These are phyloP conservation scores for Cercopithecus petaurista DNA, from an alignment of 2,797 vertebrate species.

Conservation along the genomic window DNA sequence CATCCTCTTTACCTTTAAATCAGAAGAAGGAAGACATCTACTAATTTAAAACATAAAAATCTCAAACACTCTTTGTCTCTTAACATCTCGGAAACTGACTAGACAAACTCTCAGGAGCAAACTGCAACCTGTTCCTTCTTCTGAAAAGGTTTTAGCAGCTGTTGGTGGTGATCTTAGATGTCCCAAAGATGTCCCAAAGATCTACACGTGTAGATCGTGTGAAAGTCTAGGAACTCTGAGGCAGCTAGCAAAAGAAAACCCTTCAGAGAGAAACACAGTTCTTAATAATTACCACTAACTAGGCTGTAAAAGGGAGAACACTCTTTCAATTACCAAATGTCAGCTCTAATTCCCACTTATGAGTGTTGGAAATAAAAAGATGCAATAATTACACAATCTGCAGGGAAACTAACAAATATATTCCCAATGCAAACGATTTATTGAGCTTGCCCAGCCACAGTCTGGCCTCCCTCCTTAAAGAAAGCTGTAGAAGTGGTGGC, in stretches of 20 bases:
- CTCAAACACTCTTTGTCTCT: not conserved
- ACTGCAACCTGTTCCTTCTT: not conserved
- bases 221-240: not conserved
- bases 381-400: slow-evolving; percentile 83
- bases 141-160: not conserved
- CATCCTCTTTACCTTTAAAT: not conserved
- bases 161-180: not conserved
- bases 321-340: slow-evolving; percentile 82
- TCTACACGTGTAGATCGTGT: not conserved
- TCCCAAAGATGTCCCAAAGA: not conserved
- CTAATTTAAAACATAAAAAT: not conserved
- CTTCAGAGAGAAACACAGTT: slow-evolving; percentile 68
- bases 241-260: slow-evolving; percentile 58
- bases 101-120: not conserved
- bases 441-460: slow-evolving; percentile 59
- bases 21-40: not conserved
- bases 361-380: slow-evolving; percentile 80
- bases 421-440: slow-evolving; percentile 81
- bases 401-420: slow-evolving; percentile 84
- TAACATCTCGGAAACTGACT: not conserved
- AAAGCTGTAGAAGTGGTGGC: slow-evolving; percentile 80
- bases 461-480: slow-evolving; percentile 76
- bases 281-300: slow-evolving; percentile 79
- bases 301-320: slow-evolving; percentile 62
- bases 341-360: slow-evolving; percentile 81